Percentiles rank a stretch among this genome's conserved stretches.
phyloP scores from a whole-genome alignment of 2,888 invertebrate genomes.

The Dasysyrphus albostriatus region DNA sequence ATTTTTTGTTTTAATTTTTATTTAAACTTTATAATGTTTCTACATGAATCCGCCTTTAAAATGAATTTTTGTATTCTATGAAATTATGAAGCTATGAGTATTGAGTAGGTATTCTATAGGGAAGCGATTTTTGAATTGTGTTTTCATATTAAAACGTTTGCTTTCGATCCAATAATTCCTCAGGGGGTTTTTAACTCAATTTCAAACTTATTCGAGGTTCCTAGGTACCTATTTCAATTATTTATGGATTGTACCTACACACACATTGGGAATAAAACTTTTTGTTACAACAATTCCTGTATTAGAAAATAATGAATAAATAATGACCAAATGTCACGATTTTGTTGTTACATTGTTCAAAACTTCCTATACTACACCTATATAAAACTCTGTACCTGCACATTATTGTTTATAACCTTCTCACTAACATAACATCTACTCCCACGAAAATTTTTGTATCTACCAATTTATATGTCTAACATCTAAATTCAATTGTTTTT shows the following conservation, averaged over 20 bases:
- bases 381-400: neutral
- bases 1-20: no score
- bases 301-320: neutral
- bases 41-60: no score
- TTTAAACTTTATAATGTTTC: no score
- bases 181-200: neutral
- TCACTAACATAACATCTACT: neutral
- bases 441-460: neutral
- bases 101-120: neutral
- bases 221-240: neutral
- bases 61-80: no score
- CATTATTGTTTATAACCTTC: constrained; percentile 1
- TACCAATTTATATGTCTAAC: no score
- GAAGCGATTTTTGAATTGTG: neutral
- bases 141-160: neutral
- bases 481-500: constrained; percentile 39
- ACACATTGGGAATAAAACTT: neutral
- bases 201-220: neutral
- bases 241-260: neutral
- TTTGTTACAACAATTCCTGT: neutral
- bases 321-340: neutral
- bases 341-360: neutral
- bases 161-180: neutral
- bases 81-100: neutral
- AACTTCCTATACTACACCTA: neutral